Conservation (phyloP, 2,113 vertebrate species). For the Notarius quadriscutis region DNA sequence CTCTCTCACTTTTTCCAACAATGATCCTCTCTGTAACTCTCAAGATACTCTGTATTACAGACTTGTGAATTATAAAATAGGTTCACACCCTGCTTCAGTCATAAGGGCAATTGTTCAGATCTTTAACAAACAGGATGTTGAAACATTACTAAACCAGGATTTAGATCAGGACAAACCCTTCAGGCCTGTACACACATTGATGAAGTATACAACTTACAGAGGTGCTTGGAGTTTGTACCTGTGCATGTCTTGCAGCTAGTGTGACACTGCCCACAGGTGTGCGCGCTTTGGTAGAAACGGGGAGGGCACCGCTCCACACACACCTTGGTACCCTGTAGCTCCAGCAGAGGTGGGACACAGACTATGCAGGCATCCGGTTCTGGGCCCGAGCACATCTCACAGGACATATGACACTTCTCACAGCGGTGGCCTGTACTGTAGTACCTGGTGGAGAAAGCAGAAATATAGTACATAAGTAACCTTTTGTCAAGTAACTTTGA, state of each 20-base stretch:
- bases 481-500: neutral
- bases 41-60: neutral
- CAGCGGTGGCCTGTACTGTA: slow-evolving; percentile 64
- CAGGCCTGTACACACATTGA: neutral
- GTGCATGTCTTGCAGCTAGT: slow-evolving; percentile 74
- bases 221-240: slow-evolving; percentile 57
- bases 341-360: slow-evolving; percentile 60
- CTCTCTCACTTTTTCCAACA: neutral
- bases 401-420: slow-evolving; percentile 68
- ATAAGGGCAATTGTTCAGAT: neutral
- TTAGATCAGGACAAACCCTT: neutral
- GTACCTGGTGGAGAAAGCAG: slow-evolving; percentile 58
- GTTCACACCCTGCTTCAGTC: neutral
- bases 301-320: slow-evolving; percentile 67
- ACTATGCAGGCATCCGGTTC: slow-evolving; percentile 66
- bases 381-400: slow-evolving; percentile 62
- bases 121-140: neutral
- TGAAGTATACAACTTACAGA: too few relatives aligned
- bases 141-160: neutral
- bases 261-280: slow-evolving; percentile 65
- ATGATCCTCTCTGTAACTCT: neutral
- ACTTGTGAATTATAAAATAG: neutral
- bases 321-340: slow-evolving; percentile 67
- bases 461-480: neutral
- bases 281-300: slow-evolving; percentile 61